phyloP scores from a whole-genome alignment of 2,113 vertebrate species.

The Catharus minimus region DNA sequence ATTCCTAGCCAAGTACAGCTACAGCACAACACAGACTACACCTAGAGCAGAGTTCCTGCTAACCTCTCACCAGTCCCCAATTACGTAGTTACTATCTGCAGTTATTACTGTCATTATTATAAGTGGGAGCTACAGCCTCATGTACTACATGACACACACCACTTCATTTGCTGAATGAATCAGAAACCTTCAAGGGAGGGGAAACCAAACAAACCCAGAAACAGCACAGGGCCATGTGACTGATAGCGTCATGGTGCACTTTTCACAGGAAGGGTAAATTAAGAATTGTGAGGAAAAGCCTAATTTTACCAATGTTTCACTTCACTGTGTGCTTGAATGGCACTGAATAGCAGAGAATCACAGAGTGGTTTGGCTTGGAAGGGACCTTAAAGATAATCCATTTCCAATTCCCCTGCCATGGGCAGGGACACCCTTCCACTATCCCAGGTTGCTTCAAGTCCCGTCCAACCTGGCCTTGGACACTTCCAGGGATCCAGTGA shows the following conservation, averaged over 20 bases:
- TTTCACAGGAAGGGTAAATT: constrained; percentile 50
- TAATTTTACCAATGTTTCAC: constrained; percentile 50
- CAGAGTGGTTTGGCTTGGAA: neutral
- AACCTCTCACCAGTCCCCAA: neutral
- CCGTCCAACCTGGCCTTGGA: rapidly evolving
- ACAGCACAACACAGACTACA: neutral
- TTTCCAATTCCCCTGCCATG: neutral
- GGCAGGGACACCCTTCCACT: neutral
- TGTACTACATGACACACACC: neutral
- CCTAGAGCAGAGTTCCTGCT: neutral
- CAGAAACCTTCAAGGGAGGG: constrained; percentile 10
- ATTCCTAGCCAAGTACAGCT: neutral
- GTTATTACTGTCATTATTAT: neutral
- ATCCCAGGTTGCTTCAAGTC: neutral
- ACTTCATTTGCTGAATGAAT: constrained; percentile 25
- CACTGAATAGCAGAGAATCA: neutral
- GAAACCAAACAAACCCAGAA: constrained; percentile 31
- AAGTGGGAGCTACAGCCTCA: neutral
- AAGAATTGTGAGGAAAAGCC: constrained; percentile 5
- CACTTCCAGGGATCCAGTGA: neutral
- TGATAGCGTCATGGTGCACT: neutral
- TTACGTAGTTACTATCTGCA: neutral
- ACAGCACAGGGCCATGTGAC: constrained; percentile 4
- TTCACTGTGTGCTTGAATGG: neutral
- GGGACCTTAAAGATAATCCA: neutral